Percentiles rank a stretch among this genome's conserved stretches.
Conservation (phyloP, 2,888 invertebrate genomes). For the Syritta pipiens region DNA sequence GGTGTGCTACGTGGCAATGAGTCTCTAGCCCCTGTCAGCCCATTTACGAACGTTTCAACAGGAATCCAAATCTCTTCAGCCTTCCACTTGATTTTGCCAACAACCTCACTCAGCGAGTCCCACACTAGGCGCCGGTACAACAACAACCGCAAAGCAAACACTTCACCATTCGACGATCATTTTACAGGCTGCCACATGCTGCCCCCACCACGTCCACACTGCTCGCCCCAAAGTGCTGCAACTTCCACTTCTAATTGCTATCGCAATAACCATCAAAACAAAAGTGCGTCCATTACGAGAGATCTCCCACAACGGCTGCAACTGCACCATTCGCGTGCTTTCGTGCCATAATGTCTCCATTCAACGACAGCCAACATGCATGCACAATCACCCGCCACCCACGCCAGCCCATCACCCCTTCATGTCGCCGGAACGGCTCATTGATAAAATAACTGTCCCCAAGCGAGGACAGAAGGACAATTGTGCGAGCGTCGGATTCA, state of each 20-base stretch:
- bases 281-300: slow-evolving; percentile 62
- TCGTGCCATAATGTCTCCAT: slow-evolving; percentile 26
- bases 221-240: slow-evolving; percentile 20
- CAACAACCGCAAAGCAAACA: too few relatives aligned
- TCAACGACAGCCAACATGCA: slow-evolving; percentile 18
- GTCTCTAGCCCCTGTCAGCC: too few relatives aligned
- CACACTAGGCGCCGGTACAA: too few relatives aligned
- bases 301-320: background rate
- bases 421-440: background rate
- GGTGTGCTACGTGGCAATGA: too few relatives aligned
- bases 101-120: too few relatives aligned
- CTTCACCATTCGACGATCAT: slow-evolving; percentile 31
- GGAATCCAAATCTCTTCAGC: too few relatives aligned
- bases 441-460: slow-evolving; percentile 18
- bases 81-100: too few relatives aligned
- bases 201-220: slow-evolving; percentile 39
- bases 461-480: background rate
- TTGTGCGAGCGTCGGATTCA: background rate
- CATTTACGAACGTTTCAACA: too few relatives aligned
- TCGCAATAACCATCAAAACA: slow-evolving; percentile 62
- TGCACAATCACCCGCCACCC: slow-evolving; percentile 18
- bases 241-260: slow-evolving; percentile 60
- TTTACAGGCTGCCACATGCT: slow-evolving; percentile 54
- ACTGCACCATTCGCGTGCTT: slow-evolving; percentile 38
- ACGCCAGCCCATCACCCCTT: background rate